These are phyloP conservation scores for Saccostrea cuccullata DNA, from an alignment of 1,140 invertebrate genomes.

Conservation along the genomic window DNA sequence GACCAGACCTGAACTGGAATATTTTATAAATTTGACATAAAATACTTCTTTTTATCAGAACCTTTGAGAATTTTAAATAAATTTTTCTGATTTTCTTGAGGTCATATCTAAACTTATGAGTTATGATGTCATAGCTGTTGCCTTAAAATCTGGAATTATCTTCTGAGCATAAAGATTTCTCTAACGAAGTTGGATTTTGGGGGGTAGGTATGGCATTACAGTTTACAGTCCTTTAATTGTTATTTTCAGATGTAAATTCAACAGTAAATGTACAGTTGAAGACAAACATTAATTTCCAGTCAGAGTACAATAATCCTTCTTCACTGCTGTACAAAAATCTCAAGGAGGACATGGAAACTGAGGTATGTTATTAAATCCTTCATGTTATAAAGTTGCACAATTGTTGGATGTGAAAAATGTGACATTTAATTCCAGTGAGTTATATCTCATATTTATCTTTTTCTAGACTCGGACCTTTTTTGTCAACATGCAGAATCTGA, in stretches of 20 bases:
- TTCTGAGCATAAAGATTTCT: no score
- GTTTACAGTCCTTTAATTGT: no score
- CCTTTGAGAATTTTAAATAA: not conserved
- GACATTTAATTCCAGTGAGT: not conserved
- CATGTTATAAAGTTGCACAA: not conserved
- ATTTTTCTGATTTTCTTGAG: no score
- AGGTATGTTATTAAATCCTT: not conserved
- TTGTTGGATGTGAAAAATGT: not conserved
- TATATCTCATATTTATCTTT: not conserved
- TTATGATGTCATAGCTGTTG: no score
- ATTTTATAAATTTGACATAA: no score
- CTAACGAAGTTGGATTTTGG: no score
- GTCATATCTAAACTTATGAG: no score
- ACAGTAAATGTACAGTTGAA: constrained; percentile 2
- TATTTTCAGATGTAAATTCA: not conserved
- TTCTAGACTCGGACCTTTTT: not conserved
- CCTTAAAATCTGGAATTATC: no score
- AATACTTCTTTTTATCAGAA: no score
- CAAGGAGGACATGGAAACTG: not conserved
- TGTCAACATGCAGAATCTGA: not conserved
- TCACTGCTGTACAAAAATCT: not conserved
- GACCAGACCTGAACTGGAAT: no score
- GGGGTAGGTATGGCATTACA: no score
- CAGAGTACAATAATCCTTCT: not conserved
- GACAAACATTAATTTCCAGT: not conserved